Conservation (phyloP, 2,888 invertebrate species). For the Callyntrura guangdongensis region DNA sequence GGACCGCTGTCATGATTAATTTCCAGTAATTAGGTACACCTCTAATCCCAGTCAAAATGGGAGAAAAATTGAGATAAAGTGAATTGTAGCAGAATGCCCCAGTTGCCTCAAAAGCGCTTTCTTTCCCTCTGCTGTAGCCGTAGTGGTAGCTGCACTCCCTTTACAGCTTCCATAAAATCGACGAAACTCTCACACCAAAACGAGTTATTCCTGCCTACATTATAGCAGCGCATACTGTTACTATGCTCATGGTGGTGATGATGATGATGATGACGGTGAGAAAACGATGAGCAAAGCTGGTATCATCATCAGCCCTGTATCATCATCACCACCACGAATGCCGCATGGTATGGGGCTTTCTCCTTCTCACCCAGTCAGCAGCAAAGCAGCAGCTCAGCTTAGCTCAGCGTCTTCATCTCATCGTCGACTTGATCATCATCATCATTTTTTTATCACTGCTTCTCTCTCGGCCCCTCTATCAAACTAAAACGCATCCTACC, state of each 20-base stretch:
- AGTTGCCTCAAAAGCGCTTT: background rate
- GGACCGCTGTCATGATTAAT: background rate
- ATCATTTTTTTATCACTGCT: constrained; percentile 1
- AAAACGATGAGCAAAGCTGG: background rate
- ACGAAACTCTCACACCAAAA: background rate
- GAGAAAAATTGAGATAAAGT: too few species aligned
- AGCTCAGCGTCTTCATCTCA: background rate
- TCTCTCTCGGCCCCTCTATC: background rate
- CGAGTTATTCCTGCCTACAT: background rate
- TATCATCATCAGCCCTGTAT: constrained; percentile 14
- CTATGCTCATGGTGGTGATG: background rate
- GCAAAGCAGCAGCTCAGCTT: constrained; percentile 1
- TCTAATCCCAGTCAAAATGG: constrained; percentile 3
- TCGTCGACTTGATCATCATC: background rate
- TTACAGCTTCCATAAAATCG: background rate
- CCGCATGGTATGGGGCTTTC: constrained; percentile 20
- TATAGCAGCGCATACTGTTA: background rate
- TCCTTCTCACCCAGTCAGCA: background rate
- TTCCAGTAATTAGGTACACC: background rate
- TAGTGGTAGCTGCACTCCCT: background rate
- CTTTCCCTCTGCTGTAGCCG: background rate
- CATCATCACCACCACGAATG: background rate
- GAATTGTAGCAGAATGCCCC: constrained; percentile 31
- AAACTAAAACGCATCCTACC: background rate
- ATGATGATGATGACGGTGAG: background rate